These are phyloP conservation scores for Neodiprion virginianus DNA, from an alignment of 1,140 invertebrate species.

Conservation along the genomic window DNA sequence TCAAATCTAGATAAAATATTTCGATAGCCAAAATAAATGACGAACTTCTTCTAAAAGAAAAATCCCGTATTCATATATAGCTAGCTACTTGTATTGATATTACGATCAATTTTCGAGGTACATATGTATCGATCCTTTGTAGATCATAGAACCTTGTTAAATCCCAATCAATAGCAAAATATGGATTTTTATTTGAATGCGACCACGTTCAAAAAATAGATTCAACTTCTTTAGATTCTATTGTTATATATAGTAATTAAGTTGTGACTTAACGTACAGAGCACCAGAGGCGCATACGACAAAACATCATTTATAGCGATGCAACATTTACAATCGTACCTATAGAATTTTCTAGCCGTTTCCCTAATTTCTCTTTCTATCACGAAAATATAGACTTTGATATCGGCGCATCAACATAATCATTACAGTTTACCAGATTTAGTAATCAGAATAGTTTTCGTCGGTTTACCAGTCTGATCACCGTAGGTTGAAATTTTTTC, in stretches of 20 bases:
- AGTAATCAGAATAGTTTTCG: constrained; percentile 75
- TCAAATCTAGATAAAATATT: neutral
- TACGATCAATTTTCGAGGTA: constrained; percentile 58
- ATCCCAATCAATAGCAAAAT: constrained; percentile 57
- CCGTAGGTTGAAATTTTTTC: constrained; percentile 81
- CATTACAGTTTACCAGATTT: constrained; percentile 77
- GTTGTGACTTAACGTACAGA: constrained; percentile 34
- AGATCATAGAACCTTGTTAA: constrained; percentile 47
- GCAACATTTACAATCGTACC: constrained; percentile 14
- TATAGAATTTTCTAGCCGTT: constrained; percentile 2
- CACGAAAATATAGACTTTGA: neutral
- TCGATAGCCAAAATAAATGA: constrained; percentile 53
- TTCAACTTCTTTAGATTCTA: constrained; percentile 58
- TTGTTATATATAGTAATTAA: constrained; percentile 44
- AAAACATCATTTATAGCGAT: constrained; percentile 8
- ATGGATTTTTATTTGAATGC: constrained; percentile 49
- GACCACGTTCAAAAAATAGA: constrained; percentile 58
- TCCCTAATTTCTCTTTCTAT: constrained; percentile 5
- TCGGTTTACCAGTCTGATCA: constrained; percentile 79
- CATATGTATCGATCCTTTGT: constrained; percentile 54
- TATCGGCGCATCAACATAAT: neutral
- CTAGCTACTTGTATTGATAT: constrained; percentile 54
- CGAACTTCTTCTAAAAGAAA: constrained; percentile 53
- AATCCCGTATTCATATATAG: constrained; percentile 38
- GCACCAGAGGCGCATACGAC: constrained; percentile 13